Evolutionary conservation across 2,797 vertebrate species (phyloP), one percentile per base, ranked within the genome.

Genomic region (Semaprochilodus insignis): DNA sequence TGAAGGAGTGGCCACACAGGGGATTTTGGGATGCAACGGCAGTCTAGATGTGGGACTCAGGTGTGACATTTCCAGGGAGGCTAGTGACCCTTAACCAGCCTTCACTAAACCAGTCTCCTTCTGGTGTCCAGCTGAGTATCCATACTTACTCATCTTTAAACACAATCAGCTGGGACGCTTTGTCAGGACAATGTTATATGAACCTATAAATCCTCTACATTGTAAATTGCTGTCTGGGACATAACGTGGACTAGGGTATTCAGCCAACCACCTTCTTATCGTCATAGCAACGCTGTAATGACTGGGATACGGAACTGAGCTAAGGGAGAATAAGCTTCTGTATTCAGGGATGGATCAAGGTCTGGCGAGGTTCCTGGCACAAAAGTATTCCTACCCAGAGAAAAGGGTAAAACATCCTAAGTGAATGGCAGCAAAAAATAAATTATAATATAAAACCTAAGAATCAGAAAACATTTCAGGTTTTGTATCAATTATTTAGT

Each of bases 71-170:
- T 74, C 17, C 62, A 21, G 74, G 57, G 67, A 82, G 81, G 70
- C 67, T 85, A 83, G n/a, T 17, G 70, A 67, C 82, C 27, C 78
- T 83, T 73, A 4, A 59, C 62, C 74, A 80, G 63, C 76, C 83
- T 48, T 81, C 66, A 59, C 71, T 63, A 70, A 76, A 65, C 80
- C 15, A 48, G 87, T 87, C 81, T 87, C 84, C 84, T 80, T 86
- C 86, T 89, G 88, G 85, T 76, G 73, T 25, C 83, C 90, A 93
- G 90, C 91, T 93, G 93, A 90, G 91, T 40, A 81, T 54, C 51
- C 31, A 27, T 25, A 55, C 36, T 60, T 25, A 48, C 57, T 75
- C 15, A 1, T 83, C 25, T 60, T 75, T 81, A 48, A 80, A 76
- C 63, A 34, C 55, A 78, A 69, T 85, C 48, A 72, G 54, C 40